phyloP scores from a whole-genome alignment of 2,888 invertebrate genomes.

The Pseudoips prasinana region DNA sequence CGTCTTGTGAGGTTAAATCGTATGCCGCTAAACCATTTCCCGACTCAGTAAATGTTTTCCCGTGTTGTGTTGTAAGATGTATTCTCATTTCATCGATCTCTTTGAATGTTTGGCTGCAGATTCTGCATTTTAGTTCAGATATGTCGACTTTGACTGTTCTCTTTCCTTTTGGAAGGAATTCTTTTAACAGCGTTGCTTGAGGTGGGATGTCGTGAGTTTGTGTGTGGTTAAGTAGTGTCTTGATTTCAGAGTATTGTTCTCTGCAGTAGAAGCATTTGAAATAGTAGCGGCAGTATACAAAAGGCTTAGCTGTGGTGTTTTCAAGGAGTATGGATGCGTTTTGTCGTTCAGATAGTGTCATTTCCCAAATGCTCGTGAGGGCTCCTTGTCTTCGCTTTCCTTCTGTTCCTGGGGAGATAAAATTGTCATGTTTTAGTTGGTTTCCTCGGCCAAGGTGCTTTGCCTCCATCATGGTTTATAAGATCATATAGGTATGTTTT shows the following conservation, averaged over 20 bases:
- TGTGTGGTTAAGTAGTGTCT: slow-evolving; percentile 47
- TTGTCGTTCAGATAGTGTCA: slow-evolving; percentile 59
- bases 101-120: slow-evolving; percentile 39
- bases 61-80: slow-evolving; percentile 49
- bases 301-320: slow-evolving; percentile 53
- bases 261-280: slow-evolving; percentile 66
- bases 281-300: slow-evolving; percentile 61
- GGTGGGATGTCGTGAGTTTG: slow-evolving; percentile 47
- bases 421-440: slow-evolving; percentile 27
- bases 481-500: too few species aligned
- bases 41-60: slow-evolving; percentile 49
- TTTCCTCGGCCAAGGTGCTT: too few species aligned
- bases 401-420: slow-evolving; percentile 48
- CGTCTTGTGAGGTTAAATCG: slow-evolving; percentile 46
- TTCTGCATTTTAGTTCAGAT: slow-evolving; percentile 54
- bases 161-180: slow-evolving; percentile 57
- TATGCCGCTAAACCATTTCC: slow-evolving; percentile 59
- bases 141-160: slow-evolving; percentile 64
- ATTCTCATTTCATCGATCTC: slow-evolving; percentile 46
- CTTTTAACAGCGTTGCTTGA: slow-evolving; percentile 42
- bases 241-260: slow-evolving; percentile 53
- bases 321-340: slow-evolving; percentile 57
- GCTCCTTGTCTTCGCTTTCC: slow-evolving; percentile 42
- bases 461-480: too few species aligned
- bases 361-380: slow-evolving; percentile 62